Evolutionary conservation across 2,797 vertebrate species (phyloP).

Genomic region (Typhlichthys subterraneus): DNA sequence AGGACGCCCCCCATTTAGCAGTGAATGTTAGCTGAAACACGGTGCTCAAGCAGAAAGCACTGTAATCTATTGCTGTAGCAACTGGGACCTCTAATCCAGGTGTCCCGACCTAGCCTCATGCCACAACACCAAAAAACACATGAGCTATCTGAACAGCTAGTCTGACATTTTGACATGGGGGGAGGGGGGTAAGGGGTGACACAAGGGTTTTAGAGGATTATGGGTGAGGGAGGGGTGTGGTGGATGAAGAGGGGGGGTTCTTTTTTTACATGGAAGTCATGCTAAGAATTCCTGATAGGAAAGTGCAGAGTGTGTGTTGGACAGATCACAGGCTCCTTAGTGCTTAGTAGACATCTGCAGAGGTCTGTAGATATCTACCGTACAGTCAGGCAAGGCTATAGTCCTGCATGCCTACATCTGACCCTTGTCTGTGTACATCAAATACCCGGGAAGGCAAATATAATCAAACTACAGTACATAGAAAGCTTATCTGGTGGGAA

Average conservation of each 20-base stretch:
- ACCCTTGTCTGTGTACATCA: too few relatives aligned
- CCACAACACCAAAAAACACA: slow-evolving; percentile 22
- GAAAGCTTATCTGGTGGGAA: neutral
- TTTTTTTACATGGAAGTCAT: slow-evolving; percentile 77
- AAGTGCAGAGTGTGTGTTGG: slow-evolving; percentile 41
- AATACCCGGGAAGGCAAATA: too few relatives aligned
- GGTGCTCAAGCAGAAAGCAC: neutral
- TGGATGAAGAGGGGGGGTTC: slow-evolving; percentile 21
- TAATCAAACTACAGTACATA: too few relatives aligned
- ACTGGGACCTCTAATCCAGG: slow-evolving; percentile 14
- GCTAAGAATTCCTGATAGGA: slow-evolving; percentile 80
- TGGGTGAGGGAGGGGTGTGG: slow-evolving; percentile 23
- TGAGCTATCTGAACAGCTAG: slow-evolving; percentile 19
- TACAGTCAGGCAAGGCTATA: neutral
- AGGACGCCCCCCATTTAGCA: neutral
- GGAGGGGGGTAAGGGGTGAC: slow-evolving; percentile 30
- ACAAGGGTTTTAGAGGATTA: slow-evolving; percentile 28
- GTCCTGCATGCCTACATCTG: too few relatives aligned
- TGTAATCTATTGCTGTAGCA: neutral
- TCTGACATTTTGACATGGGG: slow-evolving; percentile 21
- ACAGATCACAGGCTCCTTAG: slow-evolving; percentile 68
- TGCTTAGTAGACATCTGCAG: slow-evolving; percentile 50
- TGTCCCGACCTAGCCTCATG: slow-evolving; percentile 10
- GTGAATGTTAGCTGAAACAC: too few relatives aligned
- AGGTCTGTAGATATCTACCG: slow-evolving; percentile 14